Conservation (phyloP, 2,113 vertebrate species). For the Corythaeola cristata region DNA sequence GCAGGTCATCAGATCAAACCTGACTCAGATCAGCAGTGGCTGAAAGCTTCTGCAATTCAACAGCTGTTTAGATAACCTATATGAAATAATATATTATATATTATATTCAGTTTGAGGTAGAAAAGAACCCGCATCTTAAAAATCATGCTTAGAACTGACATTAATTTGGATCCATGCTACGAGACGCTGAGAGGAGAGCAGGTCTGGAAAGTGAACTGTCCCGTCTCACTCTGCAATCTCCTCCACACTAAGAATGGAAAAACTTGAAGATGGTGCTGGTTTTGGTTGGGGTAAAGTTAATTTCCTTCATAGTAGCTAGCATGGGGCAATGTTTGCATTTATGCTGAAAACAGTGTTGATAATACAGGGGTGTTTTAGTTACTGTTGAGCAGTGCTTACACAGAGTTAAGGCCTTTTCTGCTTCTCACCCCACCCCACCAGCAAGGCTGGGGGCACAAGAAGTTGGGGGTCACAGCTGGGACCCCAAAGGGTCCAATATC, state of each 20-base stretch:
- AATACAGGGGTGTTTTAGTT: too few relatives aligned
- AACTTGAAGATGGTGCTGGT: not conserved
- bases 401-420: too few relatives aligned
- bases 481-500: too few relatives aligned
- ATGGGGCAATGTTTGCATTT: too few relatives aligned
- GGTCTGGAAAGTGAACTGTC: not conserved
- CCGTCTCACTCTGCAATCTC: not conserved
- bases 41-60: conserved; percentile 39
- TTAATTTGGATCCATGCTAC: not conserved
- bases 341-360: too few relatives aligned
- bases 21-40: conserved; percentile 10
- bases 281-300: too few relatives aligned
- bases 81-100: not conserved
- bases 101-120: not conserved
- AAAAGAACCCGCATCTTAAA: not conserved
- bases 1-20: conserved; percentile 52
- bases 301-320: too few relatives aligned
- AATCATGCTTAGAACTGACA: not conserved
- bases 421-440: too few relatives aligned
- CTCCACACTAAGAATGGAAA: not conserved
- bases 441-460: too few relatives aligned
- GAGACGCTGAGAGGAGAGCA: not conserved
- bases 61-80: conserved; percentile 23
- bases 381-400: too few relatives aligned
- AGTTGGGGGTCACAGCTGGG: too few relatives aligned